A percentile compares a stretch with the other conserved stretches of the same genome.
Conservation (phyloP, 2,888 invertebrate species). For the Drosophila koepferae region DNA sequence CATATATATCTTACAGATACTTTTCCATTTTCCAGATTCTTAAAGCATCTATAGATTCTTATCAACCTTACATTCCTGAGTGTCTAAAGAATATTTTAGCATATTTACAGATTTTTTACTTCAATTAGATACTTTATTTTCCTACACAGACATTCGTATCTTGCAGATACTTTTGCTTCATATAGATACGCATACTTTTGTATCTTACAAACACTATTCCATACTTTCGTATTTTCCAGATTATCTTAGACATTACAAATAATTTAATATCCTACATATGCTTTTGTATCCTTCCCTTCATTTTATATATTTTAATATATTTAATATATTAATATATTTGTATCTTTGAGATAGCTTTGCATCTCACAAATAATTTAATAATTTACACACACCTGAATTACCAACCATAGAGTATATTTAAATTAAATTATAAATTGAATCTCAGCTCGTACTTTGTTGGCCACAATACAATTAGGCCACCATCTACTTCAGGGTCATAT, state of each 20-base stretch:
- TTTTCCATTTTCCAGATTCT: not conserved
- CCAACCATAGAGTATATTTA: not conserved
- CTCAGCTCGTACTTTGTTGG: conserved; percentile 11
- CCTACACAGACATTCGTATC: not conserved
- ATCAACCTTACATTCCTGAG: too few relatives aligned
- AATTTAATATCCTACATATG: not conserved
- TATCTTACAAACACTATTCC: too few relatives aligned
- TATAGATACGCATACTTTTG: not conserved
- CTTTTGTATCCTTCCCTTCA: not conserved
- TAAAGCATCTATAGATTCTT: too few relatives aligned
- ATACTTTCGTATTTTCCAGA: too few relatives aligned
- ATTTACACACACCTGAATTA: not conserved
- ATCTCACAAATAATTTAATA: not conserved
- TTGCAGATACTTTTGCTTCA: too few relatives aligned
- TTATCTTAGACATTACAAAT: not conserved
- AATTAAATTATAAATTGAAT: not conserved
- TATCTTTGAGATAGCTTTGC: not conserved
- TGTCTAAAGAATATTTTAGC: not conserved
- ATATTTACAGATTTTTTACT: not conserved
- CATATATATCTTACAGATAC: too few relatives aligned
- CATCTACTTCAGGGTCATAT: conserved; percentile 1
- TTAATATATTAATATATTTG: too few relatives aligned
- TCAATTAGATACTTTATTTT: not conserved
- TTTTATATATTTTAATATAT: too few relatives aligned
- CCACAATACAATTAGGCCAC: conserved; percentile 8